Evolutionary conservation across 2,113 vertebrate genomes (phyloP).

Genomic region (Geothlypis trichas): DNA sequence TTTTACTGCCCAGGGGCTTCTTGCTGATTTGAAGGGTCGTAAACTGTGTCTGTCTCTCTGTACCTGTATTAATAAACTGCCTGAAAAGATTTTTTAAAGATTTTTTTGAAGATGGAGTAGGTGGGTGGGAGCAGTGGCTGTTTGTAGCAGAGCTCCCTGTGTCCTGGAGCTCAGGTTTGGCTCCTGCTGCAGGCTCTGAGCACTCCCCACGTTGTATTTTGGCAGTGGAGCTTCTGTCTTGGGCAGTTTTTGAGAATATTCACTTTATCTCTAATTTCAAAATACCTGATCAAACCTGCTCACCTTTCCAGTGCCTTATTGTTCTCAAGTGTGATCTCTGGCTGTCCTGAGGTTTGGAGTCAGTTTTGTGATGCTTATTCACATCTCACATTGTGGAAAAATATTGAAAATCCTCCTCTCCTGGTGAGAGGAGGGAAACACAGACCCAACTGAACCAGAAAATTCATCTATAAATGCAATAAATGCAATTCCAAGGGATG

Average conservation of each 20-base stretch:
- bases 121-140: not conserved
- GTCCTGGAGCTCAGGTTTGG: not conserved
- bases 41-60: not conserved
- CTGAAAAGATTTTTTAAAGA: not conserved
- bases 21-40: not conserved
- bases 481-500: not conserved
- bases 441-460: not conserved
- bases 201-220: not conserved
- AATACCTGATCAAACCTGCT: not conserved
- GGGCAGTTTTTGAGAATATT: not conserved
- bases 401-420: not conserved
- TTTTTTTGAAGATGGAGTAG: not conserved
- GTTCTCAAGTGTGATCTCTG: not conserved
- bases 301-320: not conserved
- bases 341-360: not conserved
- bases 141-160: not conserved
- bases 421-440: not conserved
- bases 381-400: not conserved
- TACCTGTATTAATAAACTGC: not conserved
- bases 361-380: not conserved
- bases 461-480: not conserved
- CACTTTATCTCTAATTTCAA: not conserved
- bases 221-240: not conserved
- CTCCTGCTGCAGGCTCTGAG: not conserved
- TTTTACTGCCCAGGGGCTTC: not conserved